Evolutionary conservation across 2,888 invertebrate genomes (phyloP).

Genomic region (Drosophila merina): DNA sequence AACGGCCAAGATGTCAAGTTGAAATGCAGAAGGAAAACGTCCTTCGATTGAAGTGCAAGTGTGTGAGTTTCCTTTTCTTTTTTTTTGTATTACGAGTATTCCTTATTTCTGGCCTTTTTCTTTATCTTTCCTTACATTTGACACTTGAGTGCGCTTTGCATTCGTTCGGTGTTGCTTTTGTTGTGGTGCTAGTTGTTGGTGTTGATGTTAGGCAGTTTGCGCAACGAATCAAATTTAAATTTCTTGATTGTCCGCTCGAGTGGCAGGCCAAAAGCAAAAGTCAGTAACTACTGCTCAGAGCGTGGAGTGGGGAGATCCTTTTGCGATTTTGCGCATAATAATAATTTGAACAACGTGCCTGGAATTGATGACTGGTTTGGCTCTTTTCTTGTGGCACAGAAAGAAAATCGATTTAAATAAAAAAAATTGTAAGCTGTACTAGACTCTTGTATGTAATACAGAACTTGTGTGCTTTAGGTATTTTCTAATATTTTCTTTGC

Average conservation of each 20-base stretch:
- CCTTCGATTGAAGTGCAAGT: conserved; percentile 59
- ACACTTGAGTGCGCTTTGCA: conserved; percentile 71
- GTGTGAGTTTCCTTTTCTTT: conserved; percentile 16
- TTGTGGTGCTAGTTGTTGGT: conserved; percentile 23
- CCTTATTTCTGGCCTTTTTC: conserved; percentile 5
- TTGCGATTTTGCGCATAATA: conserved; percentile 82
- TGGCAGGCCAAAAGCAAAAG: conserved; percentile 60
- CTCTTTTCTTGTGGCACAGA: conserved; percentile 16
- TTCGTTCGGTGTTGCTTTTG: conserved; percentile 9
- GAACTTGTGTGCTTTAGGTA: too few relatives aligned
- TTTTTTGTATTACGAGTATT: background rate
- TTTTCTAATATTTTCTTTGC: background rate
- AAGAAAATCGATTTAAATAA: conserved; percentile 2
- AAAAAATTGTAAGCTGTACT: too few relatives aligned
- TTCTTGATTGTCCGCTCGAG: conserved; percentile 78
- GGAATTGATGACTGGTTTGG: conserved; percentile 73
- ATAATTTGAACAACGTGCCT: conserved; percentile 81
- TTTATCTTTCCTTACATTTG: conserved; percentile 64
- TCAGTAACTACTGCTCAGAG: conserved; percentile 47
- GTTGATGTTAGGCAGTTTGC: conserved; percentile 70
- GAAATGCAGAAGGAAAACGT: conserved; percentile 47
- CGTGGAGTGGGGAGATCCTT: conserved; percentile 61
- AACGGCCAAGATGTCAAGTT: conserved; percentile 34
- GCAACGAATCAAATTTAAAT: conserved; percentile 80
- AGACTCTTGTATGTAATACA: too few relatives aligned